Conservation (phyloP, 2,888 invertebrate genomes). For the Drosophila paranaensis region DNA sequence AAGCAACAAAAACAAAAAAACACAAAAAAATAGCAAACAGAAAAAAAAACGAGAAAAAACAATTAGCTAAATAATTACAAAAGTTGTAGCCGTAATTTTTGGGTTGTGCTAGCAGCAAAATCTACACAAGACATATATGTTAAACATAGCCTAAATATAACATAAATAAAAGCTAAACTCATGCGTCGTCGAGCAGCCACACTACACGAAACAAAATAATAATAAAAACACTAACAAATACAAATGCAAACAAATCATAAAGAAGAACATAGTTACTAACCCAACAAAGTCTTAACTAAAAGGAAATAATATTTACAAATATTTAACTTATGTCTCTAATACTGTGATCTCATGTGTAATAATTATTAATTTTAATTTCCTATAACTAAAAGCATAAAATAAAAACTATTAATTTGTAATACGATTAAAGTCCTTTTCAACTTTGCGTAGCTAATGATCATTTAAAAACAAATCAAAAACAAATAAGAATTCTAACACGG, state of each 20-base stretch:
- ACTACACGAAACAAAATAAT: constrained; percentile 41
- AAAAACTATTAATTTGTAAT: constrained; percentile 50
- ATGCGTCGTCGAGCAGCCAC: neutral
- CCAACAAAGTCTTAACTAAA: constrained; percentile 59
- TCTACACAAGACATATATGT: constrained; percentile 68
- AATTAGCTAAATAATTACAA: constrained; percentile 54
- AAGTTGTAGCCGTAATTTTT: constrained; percentile 62
- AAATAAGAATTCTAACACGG: constrained; percentile 55
- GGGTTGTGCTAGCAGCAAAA: constrained; percentile 64
- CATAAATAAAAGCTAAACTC: constrained; percentile 23
- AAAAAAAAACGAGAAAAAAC: constrained; percentile 15
- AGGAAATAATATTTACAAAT: constrained; percentile 55
- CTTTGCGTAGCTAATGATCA: constrained; percentile 76
- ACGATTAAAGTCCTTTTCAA: constrained; percentile 49
- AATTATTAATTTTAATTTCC: constrained; percentile 82
- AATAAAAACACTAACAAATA: constrained; percentile 29
- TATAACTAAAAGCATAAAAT: constrained; percentile 61
- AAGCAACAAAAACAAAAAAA: constrained; percentile 11
- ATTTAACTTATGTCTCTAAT: constrained; percentile 85
- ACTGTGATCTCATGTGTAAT: constrained; percentile 85
- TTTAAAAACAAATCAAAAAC: constrained; percentile 19
- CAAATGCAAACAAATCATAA: constrained; percentile 43
- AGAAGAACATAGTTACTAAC: constrained; percentile 59
- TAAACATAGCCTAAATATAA: constrained; percentile 35
- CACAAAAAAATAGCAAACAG: constrained; percentile 6